Conservation (phyloP, 2,113 vertebrate genomes). For the Puma concolor region DNA sequence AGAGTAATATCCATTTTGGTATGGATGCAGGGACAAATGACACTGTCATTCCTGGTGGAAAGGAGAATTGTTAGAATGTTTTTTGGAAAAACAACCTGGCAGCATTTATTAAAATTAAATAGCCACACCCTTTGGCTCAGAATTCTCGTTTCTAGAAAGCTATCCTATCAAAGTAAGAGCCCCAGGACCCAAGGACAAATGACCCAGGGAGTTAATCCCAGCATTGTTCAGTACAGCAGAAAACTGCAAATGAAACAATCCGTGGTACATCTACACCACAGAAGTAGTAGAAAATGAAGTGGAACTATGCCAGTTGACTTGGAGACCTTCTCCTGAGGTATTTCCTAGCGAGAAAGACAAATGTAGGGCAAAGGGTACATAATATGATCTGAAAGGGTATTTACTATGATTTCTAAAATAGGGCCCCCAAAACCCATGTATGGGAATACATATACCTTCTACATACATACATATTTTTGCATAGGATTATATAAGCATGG, state of each 20-base stretch:
- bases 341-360: constrained; percentile 28
- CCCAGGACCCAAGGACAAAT: background rate
- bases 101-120: constrained; percentile 36
- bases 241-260: background rate
- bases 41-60: background rate
- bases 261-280: background rate
- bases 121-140: background rate
- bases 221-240: background rate
- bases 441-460: background rate
- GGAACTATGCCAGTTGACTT: background rate
- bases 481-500: background rate
- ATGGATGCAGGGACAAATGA: background rate
- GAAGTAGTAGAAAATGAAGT: background rate
- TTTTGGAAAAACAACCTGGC: constrained; percentile 11
- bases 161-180: background rate
- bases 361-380: background rate
- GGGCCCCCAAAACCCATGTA: background rate
- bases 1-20: background rate
- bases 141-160: constrained; percentile 40
- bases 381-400: background rate
- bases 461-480: background rate
- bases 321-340: background rate
- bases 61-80: background rate
- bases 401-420: background rate
- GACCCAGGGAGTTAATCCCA: background rate